Base-by-base conservation (phyloP, 2,888 invertebrate genomes). In the Tiphia femorata region DNA sequence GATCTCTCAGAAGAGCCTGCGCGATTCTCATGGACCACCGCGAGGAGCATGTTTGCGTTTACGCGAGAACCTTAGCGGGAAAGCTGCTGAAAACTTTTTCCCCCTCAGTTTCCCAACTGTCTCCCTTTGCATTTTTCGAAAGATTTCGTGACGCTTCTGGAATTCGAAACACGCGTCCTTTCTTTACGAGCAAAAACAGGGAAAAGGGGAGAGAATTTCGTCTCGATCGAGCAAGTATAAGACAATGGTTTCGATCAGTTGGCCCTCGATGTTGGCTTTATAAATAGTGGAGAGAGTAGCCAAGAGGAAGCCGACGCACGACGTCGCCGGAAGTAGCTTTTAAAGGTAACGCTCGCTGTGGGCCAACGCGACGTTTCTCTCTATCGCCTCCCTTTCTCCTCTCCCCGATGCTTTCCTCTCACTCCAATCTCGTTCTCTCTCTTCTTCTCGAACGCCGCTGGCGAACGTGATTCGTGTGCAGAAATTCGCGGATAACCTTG, bases 261-360 rank as follows among this genome's bases (percentile, higher is more conserved):
- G 25, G 49, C 35, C 23, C 29, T 27, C 17, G 51, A 53, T 56
- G 55, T n/a, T n/a, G 58, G 58, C 51, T 42, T 40, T 50, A 59
- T 30, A 49, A 53, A 52, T 57, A 62, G 51, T 30, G 6, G 44
- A 29, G 46, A 16, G 25, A 29, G 30, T 30, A 37, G 54, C 21
- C 58, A n/a, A n/a, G n/a, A 59, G 64, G 58, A 70, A 64, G 51
- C 27, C 44, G 52, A n/a, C n/a, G n/a, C n/a, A n/a, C n/a, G n/a
- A 67, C 47, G 54, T 74, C 70, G 72, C 68, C 67, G 72, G 71
- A 76, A 76, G 71, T 64, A n/a, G 62, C 58, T 64, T 71, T 59
- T 64, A 63, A 64, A 71, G 70, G 68, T 65, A 68, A 64, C 67
- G 60, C 64, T 55, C 60, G 62, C 61, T 64, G 61, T 64, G 64